Base-by-base conservation (phyloP, 2,888 invertebrate species). In the Lepidochrysops patricia region DNA sequence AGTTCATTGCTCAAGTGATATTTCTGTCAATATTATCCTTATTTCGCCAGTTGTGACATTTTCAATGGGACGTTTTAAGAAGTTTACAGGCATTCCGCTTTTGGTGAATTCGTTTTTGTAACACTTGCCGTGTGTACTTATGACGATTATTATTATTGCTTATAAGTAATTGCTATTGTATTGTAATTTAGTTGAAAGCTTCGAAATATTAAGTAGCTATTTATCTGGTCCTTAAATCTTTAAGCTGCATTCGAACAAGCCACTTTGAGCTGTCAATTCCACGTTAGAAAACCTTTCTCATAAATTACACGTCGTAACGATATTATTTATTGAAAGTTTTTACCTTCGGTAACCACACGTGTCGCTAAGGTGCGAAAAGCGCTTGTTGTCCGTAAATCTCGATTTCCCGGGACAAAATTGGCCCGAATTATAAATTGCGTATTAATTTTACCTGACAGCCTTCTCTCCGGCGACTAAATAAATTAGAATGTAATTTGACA, bases 321-420 rank as follows among this genome's bases (percentile, higher is more conserved):
- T 43, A 23, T 43, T 43, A 49, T 49, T 23, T 49, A 52, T 52
- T 15, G 52, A 52, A 52, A 52, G 52, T 27, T 27, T 52, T 52
- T 26, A 52, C 27, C 43, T 2, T 5, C 5, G 7, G 27, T 27
- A 26, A 52, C 27, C 27, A 52, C 27, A 26, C 52, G 15, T 26
- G 52, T 26, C 52, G 15, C 26, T 13, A 9, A 27, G 15, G 23
- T 43, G 27, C 6, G 27, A 26, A 9, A 52, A 52, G 13, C 13
- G 15, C 12, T 54, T 13, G 23, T 12, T 12, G 29, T 32, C 54
- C n/a, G 32, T 54, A 23, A 54, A 54, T 54, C 32, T 19, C 15
- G 25, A n/a, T 32, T 54, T 15, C 5, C 54, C 54, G 32, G 19
- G 54, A 54, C 12, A 9, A 54, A 19, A 54, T 54, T 54, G 29